Conservation (phyloP, 2,888 invertebrate genomes). For the Cheilosia urbana region DNA sequence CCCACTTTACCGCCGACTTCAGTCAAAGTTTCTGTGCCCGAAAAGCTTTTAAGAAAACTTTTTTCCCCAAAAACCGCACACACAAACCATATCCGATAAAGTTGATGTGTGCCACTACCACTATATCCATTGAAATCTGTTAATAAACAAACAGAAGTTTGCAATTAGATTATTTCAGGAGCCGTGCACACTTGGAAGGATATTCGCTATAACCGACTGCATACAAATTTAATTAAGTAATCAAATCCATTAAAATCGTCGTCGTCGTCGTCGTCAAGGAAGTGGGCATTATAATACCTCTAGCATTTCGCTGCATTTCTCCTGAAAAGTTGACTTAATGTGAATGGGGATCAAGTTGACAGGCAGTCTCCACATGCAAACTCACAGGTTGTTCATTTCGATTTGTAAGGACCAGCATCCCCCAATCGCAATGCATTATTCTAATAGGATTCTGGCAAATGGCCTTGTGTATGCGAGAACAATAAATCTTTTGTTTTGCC, state of each 20-base stretch:
- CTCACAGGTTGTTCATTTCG: constrained; percentile 54
- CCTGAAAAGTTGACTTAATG: constrained; percentile 49
- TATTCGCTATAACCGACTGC: constrained; percentile 56
- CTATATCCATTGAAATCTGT: constrained; percentile 74
- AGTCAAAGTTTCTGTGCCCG: constrained; percentile 26
- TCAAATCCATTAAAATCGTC: constrained; percentile 73
- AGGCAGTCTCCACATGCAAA: constrained; percentile 8
- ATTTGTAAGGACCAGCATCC: constrained; percentile 34
- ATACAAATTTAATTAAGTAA: constrained; percentile 76
- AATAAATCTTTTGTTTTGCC: constrained; percentile 74
- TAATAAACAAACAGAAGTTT: constrained; percentile 76
- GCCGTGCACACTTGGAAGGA: constrained; percentile 34
- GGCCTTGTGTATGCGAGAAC: constrained; percentile 58
- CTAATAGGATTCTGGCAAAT: constrained; percentile 73
- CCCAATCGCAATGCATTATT: constrained; percentile 69
- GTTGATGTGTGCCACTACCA: constrained; percentile 70
- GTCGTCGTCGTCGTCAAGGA: constrained; percentile 19
- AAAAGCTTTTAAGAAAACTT: constrained; percentile 72
- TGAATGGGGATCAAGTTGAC: constrained; percentile 46
- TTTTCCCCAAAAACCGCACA: constrained; percentile 36
- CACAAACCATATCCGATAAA: constrained; percentile 74
- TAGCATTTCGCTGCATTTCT: constrained; percentile 63
- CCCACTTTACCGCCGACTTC: constrained; percentile 36
- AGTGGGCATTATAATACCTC: constrained; percentile 7
- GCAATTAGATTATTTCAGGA: constrained; percentile 74